Evolutionary conservation across 35 echinoderm and acorn worm species (phyloP), one percentile per base, ranked within the genome.

Genomic region (Eucidaris tribuloides): DNA sequence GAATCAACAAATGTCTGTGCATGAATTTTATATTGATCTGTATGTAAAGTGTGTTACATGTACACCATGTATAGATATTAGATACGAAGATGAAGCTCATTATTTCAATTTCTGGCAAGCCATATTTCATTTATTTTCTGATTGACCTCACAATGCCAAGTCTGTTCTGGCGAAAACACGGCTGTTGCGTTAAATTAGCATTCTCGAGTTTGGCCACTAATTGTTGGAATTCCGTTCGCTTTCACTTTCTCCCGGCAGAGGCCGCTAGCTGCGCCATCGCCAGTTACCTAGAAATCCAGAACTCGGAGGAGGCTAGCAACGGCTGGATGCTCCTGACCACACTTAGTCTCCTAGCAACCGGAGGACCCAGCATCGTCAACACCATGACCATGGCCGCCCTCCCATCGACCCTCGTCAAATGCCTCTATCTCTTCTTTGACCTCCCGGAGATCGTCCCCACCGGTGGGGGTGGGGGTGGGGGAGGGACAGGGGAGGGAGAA

Each of bases 381-480:
- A 87, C 87, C 23, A 99, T 99, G 96, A 99, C 91, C 44, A 87
- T 92, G 79, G 91, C 91, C 4, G 83, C 90, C 2, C 82, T 99
- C 9, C 96, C 96, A 33, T 99, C 96, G 24, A 99, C 96, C 18
- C 72, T 99, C 34, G 96, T 99, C 86, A 99, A 99, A 62, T 99
- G 96, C 84, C 91, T 99, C 22, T 99, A 99, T 49, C 64, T 99
- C 23, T 99, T 99, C 77, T 99, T 99, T 72, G 96, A 99, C 46
- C 79, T 99, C 45, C 86, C 96, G 11, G 81, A 93, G 83, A 86
- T 93, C n/a, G 27, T 52, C 9, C 9, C 48, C 48, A 52, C 9
- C 48, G n/a, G 48, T n/a, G 48, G 48, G 48, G 48, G 48, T 42
- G 0, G 79, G 87, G 93, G n/a, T n/a, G n/a, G n/a, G n/a, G n/a